Evolutionary conservation across 2,113 vertebrate genomes (phyloP), one percentile per base, ranked within the genome.

Genomic region (Cyrtonyx montezumae): DNA sequence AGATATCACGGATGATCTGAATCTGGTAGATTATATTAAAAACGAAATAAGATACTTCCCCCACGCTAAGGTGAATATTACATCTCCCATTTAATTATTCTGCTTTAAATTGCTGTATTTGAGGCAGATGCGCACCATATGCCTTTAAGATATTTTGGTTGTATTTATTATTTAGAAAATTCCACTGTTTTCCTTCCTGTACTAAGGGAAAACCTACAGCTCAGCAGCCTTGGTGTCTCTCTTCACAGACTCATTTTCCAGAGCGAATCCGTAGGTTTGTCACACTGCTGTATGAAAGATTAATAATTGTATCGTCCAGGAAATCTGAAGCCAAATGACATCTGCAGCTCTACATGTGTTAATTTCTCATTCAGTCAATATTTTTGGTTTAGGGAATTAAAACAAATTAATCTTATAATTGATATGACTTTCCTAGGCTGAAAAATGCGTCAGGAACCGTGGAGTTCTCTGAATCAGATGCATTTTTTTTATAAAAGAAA

Each of bases 341-440:
- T 97, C 97, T 98, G 97, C 91, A 97, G 94, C 94, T 96, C 96
- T 97, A 95, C 96, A 97, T 82, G 76, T 97, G 96, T 97, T 97
- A 97, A 97, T 96, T 97, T 97, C 96, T 90, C 96, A 97, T 97
- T 97, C 95, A 97, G 97, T 98, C 97, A 98, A 98, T 98, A 98
- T 97, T 98, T 98, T 98, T 96, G 62, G 95, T 97, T 96, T 67
- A 89, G 95, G 94, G 93, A 97, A 97, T 97, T 97, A 96, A 97
- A 98, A 96, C 89, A 97, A 97, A 98, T 97, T 97, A 88, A 97
- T 97, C 93, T 96, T 96, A 92, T 95, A 95, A 97, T 97, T 97
- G 96, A 97, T 78, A 90, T 94, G 91, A 96, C 95, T 94, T 95
- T 80, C 56, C 73, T 30, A 76, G 81, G 82, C 62, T 91, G 93